These are phyloP conservation scores for Ethmia dodecea DNA, from an alignment of 2,888 invertebrate genomes.

Conservation along the genomic window DNA sequence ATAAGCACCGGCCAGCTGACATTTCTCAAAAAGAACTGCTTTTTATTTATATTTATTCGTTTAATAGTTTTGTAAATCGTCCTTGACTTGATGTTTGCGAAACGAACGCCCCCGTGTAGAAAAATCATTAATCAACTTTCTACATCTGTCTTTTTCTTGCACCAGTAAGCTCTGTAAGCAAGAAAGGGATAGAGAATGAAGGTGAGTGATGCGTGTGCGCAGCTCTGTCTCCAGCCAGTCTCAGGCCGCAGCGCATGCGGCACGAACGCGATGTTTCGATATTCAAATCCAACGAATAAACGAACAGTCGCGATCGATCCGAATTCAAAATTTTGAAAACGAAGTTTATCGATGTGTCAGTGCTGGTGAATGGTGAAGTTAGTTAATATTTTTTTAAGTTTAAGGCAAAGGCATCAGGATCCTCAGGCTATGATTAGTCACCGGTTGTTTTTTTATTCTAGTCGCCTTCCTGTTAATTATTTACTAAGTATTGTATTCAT, in stretches of 20 bases:
- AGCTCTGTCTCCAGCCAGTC: slow-evolving; percentile 63
- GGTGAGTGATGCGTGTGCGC: slow-evolving; percentile 46
- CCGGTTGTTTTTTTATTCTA: slow-evolving; percentile 29
- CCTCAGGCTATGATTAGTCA: slow-evolving; percentile 30
- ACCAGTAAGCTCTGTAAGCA: slow-evolving; percentile 27
- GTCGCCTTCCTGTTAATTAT: slow-evolving; percentile 31
- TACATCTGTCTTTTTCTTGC: slow-evolving; percentile 35
- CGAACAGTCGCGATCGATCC: slow-evolving; percentile 45
- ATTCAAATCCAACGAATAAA: slow-evolving; percentile 44
- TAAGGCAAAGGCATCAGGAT: slow-evolving; percentile 14
- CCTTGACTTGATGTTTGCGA: slow-evolving; percentile 60
- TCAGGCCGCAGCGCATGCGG: slow-evolving; percentile 62
- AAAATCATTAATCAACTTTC: slow-evolving; percentile 35
- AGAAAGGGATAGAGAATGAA: slow-evolving; percentile 38
- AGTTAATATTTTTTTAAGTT: slow-evolving; percentile 15
- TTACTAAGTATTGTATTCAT: no score
- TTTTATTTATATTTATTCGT: slow-evolving; percentile 38
- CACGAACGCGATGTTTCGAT: slow-evolving; percentile 40
- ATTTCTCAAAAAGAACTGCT: slow-evolving; percentile 40
- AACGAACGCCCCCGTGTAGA: slow-evolving; percentile 44
- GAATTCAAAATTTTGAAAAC: slow-evolving; percentile 38
- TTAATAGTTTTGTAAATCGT: slow-evolving; percentile 53
- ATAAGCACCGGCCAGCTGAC: slow-evolving; percentile 43
- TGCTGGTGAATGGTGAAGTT: slow-evolving; percentile 33
- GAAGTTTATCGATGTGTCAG: slow-evolving; percentile 56